Percentiles rank a stretch among this genome's conserved stretches.
Conservation (phyloP, 1,140 invertebrate species). For the Danaus melanippus region DNA sequence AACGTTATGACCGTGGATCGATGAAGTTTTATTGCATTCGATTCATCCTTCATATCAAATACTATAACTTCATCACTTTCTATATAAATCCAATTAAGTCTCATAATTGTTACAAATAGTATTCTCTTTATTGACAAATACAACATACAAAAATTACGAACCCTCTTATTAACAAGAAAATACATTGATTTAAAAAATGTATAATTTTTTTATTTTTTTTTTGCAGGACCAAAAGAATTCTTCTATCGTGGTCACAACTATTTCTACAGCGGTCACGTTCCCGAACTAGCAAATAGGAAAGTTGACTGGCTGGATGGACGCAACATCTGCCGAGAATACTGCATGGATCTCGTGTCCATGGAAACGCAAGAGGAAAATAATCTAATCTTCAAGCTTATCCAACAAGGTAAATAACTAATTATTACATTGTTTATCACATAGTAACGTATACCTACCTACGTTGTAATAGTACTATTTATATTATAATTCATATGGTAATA, state of each 20-base stretch:
- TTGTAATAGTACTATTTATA: too few species aligned
- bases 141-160: too few species aligned
- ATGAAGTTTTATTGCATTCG: conserved; percentile 5
- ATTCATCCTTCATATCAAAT: too few species aligned
- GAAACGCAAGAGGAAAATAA: conserved; percentile 93
- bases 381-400: conserved; percentile 87
- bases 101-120: too few species aligned
- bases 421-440: too few species aligned
- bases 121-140: too few species aligned
- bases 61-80: too few species aligned
- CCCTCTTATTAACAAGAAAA: too few species aligned
- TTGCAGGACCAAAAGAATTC: conserved; percentile 90
- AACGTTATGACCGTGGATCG: conserved; percentile 54
- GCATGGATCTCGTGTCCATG: conserved; percentile 91
- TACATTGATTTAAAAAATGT: too few species aligned
- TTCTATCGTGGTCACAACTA: conserved; percentile 89
- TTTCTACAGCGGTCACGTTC: conserved; percentile 89
- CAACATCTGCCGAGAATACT: conserved; percentile 91
- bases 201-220: conserved; percentile 9
- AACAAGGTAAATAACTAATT: conserved; percentile 78
- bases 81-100: too few species aligned
- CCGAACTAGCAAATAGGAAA: conserved; percentile 82
- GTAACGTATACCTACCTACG: too few species aligned
- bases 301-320: conserved; percentile 92
- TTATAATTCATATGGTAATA: too few species aligned